Percentiles rank a stretch among this genome's conserved stretches.
These are phyloP conservation scores for Cydia amplana DNA, from an alignment of 1,140 invertebrate genomes.

Conservation along the genomic window DNA sequence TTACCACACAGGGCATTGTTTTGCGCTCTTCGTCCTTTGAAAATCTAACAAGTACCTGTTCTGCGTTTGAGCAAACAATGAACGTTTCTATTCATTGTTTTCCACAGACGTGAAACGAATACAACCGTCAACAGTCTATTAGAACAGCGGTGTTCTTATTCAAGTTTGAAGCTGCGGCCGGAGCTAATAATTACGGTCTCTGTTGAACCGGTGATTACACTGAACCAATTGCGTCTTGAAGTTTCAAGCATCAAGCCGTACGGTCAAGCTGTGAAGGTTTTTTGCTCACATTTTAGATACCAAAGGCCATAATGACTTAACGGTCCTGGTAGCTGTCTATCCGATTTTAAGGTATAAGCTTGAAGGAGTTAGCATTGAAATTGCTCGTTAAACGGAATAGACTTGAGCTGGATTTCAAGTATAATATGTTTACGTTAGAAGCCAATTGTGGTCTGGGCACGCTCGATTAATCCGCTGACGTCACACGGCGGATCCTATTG, in stretches of 20 bases:
- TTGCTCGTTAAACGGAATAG: not conserved
- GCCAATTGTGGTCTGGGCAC: not conserved
- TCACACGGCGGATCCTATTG: conserved; percentile 1
- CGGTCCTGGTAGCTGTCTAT: not conserved
- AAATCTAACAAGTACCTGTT: conserved; percentile 19
- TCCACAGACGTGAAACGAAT: conserved; percentile 20
- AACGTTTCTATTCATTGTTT: conserved; percentile 19
- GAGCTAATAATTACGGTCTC: conserved; percentile 9
- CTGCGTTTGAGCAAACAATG: conserved; percentile 20
- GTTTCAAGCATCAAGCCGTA: not conserved
- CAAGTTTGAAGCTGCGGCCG: not conserved
- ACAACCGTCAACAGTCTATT: conserved; percentile 11
- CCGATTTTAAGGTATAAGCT: not conserved
- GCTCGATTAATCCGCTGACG: not conserved
- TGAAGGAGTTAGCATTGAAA: not conserved
- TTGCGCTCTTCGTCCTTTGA: not conserved
- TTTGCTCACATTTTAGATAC: not conserved
- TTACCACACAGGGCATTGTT: not conserved
- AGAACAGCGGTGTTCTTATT: conserved; percentile 10
- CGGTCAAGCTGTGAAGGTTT: not conserved
- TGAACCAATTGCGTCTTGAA: not conserved
- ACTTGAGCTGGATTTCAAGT: not conserved
- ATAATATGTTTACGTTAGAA: not conserved
- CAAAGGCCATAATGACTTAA: not conserved
- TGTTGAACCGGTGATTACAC: not conserved